Evolutionary conservation across 1,140 invertebrate species (phyloP), one percentile per base, ranked within the genome.

Genomic region (Oreohelix idahoensis): DNA sequence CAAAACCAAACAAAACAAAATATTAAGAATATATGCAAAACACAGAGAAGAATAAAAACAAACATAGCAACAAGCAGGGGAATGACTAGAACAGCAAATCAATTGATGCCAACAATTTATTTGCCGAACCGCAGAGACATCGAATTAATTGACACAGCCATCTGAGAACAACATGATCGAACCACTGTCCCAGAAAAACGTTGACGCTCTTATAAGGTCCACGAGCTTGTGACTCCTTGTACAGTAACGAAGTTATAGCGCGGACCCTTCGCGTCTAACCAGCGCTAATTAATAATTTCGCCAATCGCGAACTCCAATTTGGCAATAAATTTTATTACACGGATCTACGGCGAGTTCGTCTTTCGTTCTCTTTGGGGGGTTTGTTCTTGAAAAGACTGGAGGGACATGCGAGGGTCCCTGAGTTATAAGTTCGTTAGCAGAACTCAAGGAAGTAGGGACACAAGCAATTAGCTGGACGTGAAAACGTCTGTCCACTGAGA

Each of bases 281-380:
- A 79, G 63, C 79, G 32, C 79, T 81, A 81, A 81, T 81, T 81
- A 81, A 81, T 81, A 70, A 81, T 81, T 81, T 71, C 69, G 79
- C 79, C 79, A 81, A 71, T 81, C 79, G 79, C 29, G 20, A 38
- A 45, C 35, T 70, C 66, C 79, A 81, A 81, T 81, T 81, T 81
- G 79, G 79, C 63, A 11, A 49, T 32, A 81, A 81, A 81, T 81
- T 81, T 66, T 81, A 81, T 81, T 81, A 81, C 38, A n/a, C n/a
- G 0, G 66, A 32, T 81, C n/a, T 36, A 23, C 32, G 49, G 39
- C 0, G 1, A 66, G 29, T 36, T 29, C 66, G 39, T 32, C 39
- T 66, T 49, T 81, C 45, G 79, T 71, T 71, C 66, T 45, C 13
- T 20, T 32, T 20, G 77, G 36, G n/a, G n/a, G 20, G 74, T 32